Conservation (phyloP, 1,140 invertebrate species). For the Euwallacea similis region DNA sequence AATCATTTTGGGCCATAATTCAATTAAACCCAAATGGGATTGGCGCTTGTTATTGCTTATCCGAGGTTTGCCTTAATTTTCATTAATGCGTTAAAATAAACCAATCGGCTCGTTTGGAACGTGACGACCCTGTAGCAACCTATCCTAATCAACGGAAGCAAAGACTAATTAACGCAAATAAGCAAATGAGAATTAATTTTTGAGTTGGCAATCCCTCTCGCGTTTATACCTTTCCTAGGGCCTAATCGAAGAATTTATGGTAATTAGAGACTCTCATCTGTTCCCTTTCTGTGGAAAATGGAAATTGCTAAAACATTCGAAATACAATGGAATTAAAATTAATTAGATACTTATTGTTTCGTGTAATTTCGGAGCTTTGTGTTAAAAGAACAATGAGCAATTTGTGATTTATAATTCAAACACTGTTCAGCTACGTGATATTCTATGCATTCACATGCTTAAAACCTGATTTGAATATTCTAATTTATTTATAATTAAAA, state of each 20-base stretch:
- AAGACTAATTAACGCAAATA: conserved; percentile 9
- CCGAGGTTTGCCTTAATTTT: conserved; percentile 14
- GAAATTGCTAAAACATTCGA: conserved; percentile 6
- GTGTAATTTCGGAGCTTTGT: background rate
- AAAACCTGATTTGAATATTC: no score
- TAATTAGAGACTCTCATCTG: conserved; percentile 5
- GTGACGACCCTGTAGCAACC: conserved; percentile 15
- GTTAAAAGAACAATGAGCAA: background rate
- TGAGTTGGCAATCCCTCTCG: conserved; percentile 3
- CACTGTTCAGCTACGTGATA: no score
- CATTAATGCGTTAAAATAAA: conserved; percentile 19
- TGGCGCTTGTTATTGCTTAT: conserved; percentile 15
- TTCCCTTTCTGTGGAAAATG: background rate
- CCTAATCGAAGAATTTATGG: conserved; percentile 11
- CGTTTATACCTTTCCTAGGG: conserved; percentile 8
- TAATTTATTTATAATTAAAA: no score
- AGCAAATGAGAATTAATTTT: conserved; percentile 20
- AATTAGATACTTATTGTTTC: conserved; percentile 6
- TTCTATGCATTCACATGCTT: no score
- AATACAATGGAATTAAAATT: conserved; percentile 8
- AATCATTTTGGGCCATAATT: conserved; percentile 17
- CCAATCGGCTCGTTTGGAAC: conserved; percentile 20
- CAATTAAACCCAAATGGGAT: conserved; percentile 9
- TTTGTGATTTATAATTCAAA: no score
- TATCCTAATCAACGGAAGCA: background rate